Evolutionary conservation across 2,113 vertebrate genomes (phyloP).

Genomic region (Coptodon bakossiorum): DNA sequence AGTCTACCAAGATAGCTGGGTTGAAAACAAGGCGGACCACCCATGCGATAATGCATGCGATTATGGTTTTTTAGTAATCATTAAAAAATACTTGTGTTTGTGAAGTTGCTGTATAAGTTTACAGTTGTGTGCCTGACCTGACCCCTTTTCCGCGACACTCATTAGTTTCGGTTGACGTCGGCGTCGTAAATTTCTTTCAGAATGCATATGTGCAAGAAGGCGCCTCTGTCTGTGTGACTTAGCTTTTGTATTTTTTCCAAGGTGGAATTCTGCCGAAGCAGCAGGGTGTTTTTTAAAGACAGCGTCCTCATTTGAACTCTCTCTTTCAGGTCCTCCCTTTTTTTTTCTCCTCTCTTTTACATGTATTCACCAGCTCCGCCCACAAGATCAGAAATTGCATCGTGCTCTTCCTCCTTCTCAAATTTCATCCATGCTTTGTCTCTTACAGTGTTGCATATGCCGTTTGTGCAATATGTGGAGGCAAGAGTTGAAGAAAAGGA

Average conservation of each 20-base stretch:
- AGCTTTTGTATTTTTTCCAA: background rate
- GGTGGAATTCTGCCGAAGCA: background rate
- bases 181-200: background rate
- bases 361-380: background rate
- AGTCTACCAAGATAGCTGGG: background rate
- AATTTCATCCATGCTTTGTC: background rate
- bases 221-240: background rate
- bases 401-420: background rate
- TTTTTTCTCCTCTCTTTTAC: background rate
- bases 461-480: background rate
- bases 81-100: background rate
- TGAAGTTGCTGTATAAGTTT: background rate
- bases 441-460: background rate
- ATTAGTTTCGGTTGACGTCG: background rate
- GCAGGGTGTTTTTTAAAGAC: slow-evolving; percentile 28
- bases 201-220: background rate
- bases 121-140: background rate
- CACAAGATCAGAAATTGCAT: background rate
- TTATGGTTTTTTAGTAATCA: background rate
- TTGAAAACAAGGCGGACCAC: background rate
- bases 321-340: background rate
- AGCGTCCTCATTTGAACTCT: slow-evolving; percentile 55
- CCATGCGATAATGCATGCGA: background rate
- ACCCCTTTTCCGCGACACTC: background rate
- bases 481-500: too few relatives aligned